Percentiles rank a stretch among this genome's conserved stretches.
These are phyloP conservation scores for Pterostichus madidus DNA, from an alignment of 2,888 invertebrate genomes.

Conservation along the genomic window DNA sequence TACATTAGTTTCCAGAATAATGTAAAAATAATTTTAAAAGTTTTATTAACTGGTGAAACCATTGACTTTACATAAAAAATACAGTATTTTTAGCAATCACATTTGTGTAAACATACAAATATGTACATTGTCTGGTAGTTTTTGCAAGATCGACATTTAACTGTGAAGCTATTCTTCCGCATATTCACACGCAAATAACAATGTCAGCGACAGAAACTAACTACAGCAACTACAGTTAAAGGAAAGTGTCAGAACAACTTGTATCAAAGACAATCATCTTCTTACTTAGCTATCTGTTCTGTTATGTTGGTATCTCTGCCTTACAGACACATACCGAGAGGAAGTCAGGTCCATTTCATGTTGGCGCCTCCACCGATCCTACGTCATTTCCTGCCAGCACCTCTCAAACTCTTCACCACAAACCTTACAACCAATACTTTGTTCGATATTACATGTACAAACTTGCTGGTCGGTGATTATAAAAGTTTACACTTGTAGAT, in stretches of 20 bases:
- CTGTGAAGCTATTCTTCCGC: too few relatives aligned
- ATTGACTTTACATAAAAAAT: too few relatives aligned
- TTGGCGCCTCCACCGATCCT: conserved; percentile 18
- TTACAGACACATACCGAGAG: background rate
- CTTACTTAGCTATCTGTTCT: background rate
- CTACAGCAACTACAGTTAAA: background rate
- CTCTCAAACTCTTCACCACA: background rate
- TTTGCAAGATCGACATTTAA: too few relatives aligned
- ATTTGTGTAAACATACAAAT: too few relatives aligned
- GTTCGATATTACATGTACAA: too few relatives aligned
- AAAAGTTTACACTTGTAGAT: background rate
- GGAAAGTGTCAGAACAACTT: background rate
- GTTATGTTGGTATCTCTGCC: conserved; percentile 15
- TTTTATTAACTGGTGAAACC: too few relatives aligned
- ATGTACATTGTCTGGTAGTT: too few relatives aligned
- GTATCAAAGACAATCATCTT: background rate
- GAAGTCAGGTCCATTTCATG: conserved; percentile 1
- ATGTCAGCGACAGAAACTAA: too few relatives aligned
- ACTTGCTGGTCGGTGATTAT: background rate
- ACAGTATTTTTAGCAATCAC: too few relatives aligned
- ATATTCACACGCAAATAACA: too few relatives aligned
- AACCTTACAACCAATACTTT: background rate
- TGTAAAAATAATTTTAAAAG: too few relatives aligned
- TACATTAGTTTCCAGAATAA: too few relatives aligned
- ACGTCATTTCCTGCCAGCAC: conserved; percentile 16